phyloP scores from a whole-genome alignment of 2,797 vertebrate species.

The Pygocentrus nattereri region DNA sequence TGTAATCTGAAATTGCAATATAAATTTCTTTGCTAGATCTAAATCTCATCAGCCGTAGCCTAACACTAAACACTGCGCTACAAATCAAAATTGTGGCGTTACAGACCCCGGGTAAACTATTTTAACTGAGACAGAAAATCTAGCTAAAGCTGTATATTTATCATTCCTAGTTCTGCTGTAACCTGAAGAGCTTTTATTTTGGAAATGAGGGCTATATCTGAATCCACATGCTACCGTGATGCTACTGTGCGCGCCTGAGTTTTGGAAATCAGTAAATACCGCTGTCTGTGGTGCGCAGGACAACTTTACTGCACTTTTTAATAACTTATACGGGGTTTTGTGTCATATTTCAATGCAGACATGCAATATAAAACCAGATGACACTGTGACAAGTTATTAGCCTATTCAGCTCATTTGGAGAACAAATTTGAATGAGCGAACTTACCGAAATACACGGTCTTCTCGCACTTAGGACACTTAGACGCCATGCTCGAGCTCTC shows the following conservation, averaged over 20 bases:
- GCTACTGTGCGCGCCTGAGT: neutral
- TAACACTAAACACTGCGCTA: no score
- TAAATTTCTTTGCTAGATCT: no score
- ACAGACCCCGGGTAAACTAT: no score
- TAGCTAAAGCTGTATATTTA: neutral
- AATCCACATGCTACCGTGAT: neutral
- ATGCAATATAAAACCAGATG: neutral
- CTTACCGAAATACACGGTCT: constrained; percentile 98
- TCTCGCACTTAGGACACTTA: constrained; percentile 96
- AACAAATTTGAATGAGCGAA: neutral
- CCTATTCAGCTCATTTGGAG: neutral
- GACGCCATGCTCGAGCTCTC: constrained; percentile 83
- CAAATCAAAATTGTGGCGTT: neutral
- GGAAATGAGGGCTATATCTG: neutral
- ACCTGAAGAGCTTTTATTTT: neutral
- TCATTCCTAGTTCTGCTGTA: neutral
- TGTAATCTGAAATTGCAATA: no score
- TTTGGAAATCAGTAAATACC: neutral
- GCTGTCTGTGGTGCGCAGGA: neutral
- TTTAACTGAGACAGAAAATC: neutral
- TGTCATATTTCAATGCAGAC: neutral
- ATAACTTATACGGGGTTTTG: neutral
- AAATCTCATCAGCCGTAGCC: no score
- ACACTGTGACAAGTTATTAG: neutral
- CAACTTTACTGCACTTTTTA: neutral